Evolutionary conservation across 2,888 invertebrate genomes (phyloP), one percentile per base, ranked within the genome.

Genomic region (Xestia xanthographa): DNA sequence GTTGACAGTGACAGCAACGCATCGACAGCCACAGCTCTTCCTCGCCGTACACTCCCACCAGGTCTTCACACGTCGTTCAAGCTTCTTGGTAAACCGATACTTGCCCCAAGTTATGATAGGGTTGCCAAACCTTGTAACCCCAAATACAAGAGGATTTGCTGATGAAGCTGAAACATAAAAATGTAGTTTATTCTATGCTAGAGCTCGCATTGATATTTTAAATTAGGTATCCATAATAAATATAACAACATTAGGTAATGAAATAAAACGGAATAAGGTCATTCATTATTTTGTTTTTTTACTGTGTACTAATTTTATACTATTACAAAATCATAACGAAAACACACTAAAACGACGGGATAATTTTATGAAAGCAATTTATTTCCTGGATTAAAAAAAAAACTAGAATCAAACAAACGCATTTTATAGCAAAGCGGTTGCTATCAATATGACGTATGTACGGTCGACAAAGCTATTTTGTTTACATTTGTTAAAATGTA

Each of bases 1-100:
- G 41, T 95, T 91, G 5, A 93, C 90, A 9, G 96, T 96, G 76
- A 95, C 95, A 9, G 93, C 94, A 9, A 95, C 90, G 77, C 95
- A 95, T 5, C 93, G 92, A 83, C 96, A 96, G 0, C 93, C 92
- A 22, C 80, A 84, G 20, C 85, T 91, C 91, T 95, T 95, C 83
- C 94, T 92, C 2, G 93, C 92, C 0, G 92, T 92, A 66, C 96
- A 96, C 88, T 95, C 95, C 96, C 95, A 96, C 95, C 95, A 95
- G 29, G 95, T 95, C 88, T 95, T 95, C 48, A 89, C 75, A 22
- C 92, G 90, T 0, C 95, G 90, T 12, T 90, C 86, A 77, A 95
- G 80, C 85, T 95, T 95, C 87, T 95, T 95, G 26, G 92, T 91
- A 73, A 95, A 95, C 53, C 94, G 91, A 80, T 95, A 95, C 66